Percentiles rank a stretch among this genome's conserved stretches.
These are phyloP conservation scores for Neelides folsomi DNA, from an alignment of 2,888 invertebrate genomes.

Conservation along the genomic window DNA sequence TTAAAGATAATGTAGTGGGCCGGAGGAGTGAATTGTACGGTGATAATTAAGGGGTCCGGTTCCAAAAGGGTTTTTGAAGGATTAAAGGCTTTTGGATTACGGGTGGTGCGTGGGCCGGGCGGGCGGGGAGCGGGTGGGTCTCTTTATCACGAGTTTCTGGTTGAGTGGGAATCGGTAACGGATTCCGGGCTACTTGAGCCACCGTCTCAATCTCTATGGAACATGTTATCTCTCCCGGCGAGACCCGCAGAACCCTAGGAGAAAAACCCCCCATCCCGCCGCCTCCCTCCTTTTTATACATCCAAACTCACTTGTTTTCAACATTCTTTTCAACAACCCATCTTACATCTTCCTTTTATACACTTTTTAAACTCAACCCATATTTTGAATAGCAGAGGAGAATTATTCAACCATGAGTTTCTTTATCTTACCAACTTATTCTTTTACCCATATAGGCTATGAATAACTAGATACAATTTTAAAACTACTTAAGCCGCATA, in stretches of 20 bases:
- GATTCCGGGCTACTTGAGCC: conserved; percentile 20
- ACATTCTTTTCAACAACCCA: background rate
- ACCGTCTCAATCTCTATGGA: conserved; percentile 14
- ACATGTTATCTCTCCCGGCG: conserved; percentile 23
- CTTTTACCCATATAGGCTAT: too few species aligned
- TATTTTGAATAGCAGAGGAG: background rate
- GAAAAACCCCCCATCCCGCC: conserved; percentile 14
- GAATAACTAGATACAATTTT: too few species aligned
- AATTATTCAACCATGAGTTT: too few species aligned
- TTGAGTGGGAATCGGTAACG: conserved; percentile 34
- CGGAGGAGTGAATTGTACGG: too few species aligned
- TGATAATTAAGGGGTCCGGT: too few species aligned
- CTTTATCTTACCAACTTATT: too few species aligned
- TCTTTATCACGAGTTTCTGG: conserved; percentile 33
- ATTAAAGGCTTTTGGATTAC: too few species aligned
- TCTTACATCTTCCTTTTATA: background rate
- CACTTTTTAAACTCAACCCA: background rate
- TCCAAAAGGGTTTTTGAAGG: too few species aligned
- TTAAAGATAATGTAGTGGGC: too few species aligned
- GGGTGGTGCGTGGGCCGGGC: too few species aligned
- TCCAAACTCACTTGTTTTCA: background rate
- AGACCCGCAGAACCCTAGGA: conserved; percentile 18
- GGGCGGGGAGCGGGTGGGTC: too few species aligned
- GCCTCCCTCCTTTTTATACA: conserved; percentile 1
- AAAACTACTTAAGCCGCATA: too few species aligned